A percentile compares a stretch with the other conserved stretches of the same genome.
phyloP scores from a whole-genome alignment of 2,113 vertebrate genomes.

The Etheostoma cragini region DNA sequence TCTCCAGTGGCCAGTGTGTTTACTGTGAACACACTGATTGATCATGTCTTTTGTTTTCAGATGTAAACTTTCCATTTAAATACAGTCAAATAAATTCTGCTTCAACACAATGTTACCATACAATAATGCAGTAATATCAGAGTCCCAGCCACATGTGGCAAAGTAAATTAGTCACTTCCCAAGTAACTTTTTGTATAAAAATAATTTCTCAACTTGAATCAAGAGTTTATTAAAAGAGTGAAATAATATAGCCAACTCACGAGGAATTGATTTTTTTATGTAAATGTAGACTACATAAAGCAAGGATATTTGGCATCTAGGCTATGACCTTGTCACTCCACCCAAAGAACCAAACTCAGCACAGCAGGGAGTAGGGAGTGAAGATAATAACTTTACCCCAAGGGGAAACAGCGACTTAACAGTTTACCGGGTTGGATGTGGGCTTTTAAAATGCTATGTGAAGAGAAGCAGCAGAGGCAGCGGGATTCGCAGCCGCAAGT shows the following conservation, averaged over 20 bases:
- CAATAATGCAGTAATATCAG: not conserved
- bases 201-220: not conserved
- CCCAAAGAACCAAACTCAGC: too few species aligned
- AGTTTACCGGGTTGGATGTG: not conserved
- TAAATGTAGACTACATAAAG: not conserved
- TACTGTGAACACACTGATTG: conserved; percentile 56
- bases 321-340: too few species aligned
- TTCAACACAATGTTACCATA: not conserved
- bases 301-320: not conserved
- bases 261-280: not conserved
- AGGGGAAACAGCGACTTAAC: not conserved
- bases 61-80: not conserved
- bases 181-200: not conserved
- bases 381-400: too few species aligned
- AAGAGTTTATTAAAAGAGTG: not conserved
- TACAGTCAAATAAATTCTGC: not conserved
- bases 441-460: not conserved
- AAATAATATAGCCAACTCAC: not conserved
- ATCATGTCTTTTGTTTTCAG: conserved; percentile 22
- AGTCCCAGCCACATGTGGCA: not conserved
- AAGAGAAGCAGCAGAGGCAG: not conserved
- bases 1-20: conserved; percentile 56
- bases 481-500: not conserved
- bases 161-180: not conserved
- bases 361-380: too few species aligned